These are phyloP conservation scores for Brachionus plicatilis DNA, from an alignment of 1,140 invertebrate species.

Conservation along the genomic window DNA sequence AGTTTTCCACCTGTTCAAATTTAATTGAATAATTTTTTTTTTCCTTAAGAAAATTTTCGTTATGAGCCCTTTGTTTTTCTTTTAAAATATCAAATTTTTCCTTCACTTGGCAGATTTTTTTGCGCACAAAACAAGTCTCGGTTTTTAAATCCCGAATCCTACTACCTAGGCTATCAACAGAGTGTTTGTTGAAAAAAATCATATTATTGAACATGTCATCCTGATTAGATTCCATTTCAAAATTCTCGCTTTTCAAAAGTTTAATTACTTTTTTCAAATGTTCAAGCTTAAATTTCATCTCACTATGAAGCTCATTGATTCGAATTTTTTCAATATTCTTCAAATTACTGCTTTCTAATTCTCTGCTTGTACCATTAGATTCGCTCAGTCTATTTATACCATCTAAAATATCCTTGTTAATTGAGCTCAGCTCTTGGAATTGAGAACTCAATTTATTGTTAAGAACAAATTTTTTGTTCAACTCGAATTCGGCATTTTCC, in stretches of 20 bases:
- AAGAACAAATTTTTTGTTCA: conserved; percentile 8
- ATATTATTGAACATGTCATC: neutral
- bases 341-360: neutral
- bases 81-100: neutral
- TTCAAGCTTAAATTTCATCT: neutral
- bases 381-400: conserved; percentile 17
- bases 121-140: conserved; percentile 3
- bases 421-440: neutral
- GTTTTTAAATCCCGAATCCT: neutral
- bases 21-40: neutral
- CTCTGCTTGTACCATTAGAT: neutral
- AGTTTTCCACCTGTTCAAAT: neutral
- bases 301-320: neutral
- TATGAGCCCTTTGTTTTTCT: conserved; percentile 6
- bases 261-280: conserved; percentile 7
- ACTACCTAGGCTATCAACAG: neutral
- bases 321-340: conserved; percentile 4
- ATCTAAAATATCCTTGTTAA: conserved; percentile 29
- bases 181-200: neutral
- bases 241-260: neutral
- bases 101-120: neutral
- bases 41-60: conserved; percentile 20
- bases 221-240: neutral
- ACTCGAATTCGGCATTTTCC: conserved; percentile 1
- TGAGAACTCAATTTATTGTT: neutral